Percentiles rank a stretch among this genome's conserved stretches.
These are phyloP conservation scores for Phenacoccus solenopsis DNA, from an alignment of 1,140 invertebrate species.

Conservation along the genomic window DNA sequence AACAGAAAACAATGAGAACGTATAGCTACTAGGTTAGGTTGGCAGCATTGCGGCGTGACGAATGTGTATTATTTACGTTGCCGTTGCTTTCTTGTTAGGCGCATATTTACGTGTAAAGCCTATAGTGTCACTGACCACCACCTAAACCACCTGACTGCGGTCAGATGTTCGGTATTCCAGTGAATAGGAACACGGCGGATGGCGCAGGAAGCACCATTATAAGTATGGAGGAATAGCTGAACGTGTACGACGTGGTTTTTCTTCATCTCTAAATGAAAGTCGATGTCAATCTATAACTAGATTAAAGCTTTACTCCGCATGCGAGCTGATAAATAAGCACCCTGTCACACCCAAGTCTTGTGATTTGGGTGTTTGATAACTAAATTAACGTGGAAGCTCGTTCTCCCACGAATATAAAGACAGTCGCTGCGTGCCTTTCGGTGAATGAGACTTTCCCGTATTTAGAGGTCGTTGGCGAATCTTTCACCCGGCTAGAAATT, in stretches of 20 bases:
- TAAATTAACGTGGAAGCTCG: background rate
- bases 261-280: too few species aligned
- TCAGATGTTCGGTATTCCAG: too few species aligned
- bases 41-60: background rate
- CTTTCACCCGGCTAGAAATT: background rate
- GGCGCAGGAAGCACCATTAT: too few species aligned
- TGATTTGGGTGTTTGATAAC: too few species aligned
- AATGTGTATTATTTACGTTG: background rate
- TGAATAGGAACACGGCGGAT: too few species aligned
- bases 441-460: too few species aligned
- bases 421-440: background rate
- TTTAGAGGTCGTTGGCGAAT: background rate
- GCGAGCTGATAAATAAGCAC: too few species aligned
- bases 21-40: background rate
- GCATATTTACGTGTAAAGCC: background rate
- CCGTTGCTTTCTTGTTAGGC: background rate
- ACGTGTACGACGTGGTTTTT: too few species aligned
- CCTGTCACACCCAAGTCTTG: background rate
- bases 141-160: too few species aligned
- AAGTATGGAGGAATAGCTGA: too few species aligned
- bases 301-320: too few species aligned
- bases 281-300: too few species aligned
- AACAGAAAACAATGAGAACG: background rate
- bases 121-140: background rate
- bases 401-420: conserved; percentile 1